Percentiles rank a stretch among this genome's conserved stretches.
Evolutionary conservation across 2,888 invertebrate species (phyloP).

Genomic region (Drosophila lacicola): DNA sequence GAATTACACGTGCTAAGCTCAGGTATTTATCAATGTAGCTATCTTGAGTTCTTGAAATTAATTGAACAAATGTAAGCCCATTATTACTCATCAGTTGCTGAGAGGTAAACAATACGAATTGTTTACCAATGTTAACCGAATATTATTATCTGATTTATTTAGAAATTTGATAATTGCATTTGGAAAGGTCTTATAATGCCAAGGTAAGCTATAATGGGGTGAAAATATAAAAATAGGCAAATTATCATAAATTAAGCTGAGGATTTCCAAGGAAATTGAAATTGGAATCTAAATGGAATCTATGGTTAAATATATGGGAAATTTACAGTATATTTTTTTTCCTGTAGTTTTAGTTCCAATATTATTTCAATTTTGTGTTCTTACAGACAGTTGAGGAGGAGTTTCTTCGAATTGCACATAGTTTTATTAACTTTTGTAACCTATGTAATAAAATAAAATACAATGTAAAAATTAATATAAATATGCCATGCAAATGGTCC

Average conservation of each 20-base stretch:
- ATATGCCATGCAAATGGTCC: too few relatives aligned
- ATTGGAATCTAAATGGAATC: too few relatives aligned
- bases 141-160: neutral
- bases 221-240: neutral
- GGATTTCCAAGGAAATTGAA: too few relatives aligned
- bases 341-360: too few relatives aligned
- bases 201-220: neutral
- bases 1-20: conserved; percentile 21
- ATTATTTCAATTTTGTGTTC: too few relatives aligned
- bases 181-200: neutral
- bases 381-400: too few relatives aligned
- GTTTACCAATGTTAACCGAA: conserved; percentile 1
- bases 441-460: too few relatives aligned
- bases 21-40: conserved; percentile 8
- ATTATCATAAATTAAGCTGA: neutral
- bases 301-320: too few relatives aligned
- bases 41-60: conserved; percentile 22
- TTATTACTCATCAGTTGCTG: conserved; percentile 18
- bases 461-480: too few relatives aligned
- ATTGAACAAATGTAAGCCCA: conserved; percentile 22
- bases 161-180: neutral
- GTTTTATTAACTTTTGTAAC: too few relatives aligned
- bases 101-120: conserved; percentile 18
- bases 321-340: too few relatives aligned
- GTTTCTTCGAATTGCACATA: too few relatives aligned